These are phyloP conservation scores for Agapornis roseicollis DNA, from an alignment of 2,113 vertebrate species.

Conservation along the genomic window DNA sequence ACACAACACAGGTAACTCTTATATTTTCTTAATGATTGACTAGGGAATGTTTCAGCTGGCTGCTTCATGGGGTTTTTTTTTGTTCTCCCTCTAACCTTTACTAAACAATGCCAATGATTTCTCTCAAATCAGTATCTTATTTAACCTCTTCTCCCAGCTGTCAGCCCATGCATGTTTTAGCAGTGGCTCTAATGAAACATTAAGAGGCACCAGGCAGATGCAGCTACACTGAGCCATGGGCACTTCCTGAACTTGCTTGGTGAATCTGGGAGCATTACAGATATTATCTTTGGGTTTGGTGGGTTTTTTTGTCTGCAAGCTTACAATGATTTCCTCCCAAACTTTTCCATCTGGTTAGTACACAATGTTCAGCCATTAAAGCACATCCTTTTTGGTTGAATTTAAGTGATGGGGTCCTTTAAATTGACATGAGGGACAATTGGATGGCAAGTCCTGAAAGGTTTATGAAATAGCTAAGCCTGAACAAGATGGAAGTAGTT, in stretches of 20 bases:
- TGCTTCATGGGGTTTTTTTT: not conserved
- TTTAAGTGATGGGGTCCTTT: not conserved
- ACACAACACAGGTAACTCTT: not conserved
- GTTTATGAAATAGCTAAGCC: not conserved
- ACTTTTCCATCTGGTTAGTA: not conserved
- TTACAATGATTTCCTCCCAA: constrained; percentile 20
- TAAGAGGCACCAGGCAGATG: not conserved
- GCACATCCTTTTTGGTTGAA: not conserved
- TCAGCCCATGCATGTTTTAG: not conserved
- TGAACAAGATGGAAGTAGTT: not conserved
- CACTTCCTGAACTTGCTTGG: constrained; percentile 54
- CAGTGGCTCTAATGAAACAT: not conserved
- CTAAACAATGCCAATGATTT: constrained; percentile 45
- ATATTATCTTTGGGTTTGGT: not conserved
- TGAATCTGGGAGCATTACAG: not conserved
- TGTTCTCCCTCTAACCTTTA: constrained; percentile 57
- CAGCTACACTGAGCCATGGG: constrained; percentile 20
- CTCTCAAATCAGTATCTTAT: not conserved
- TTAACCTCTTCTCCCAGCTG: not conserved
- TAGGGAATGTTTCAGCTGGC: not conserved
- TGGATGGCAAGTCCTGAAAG: not conserved
- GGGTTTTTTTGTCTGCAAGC: constrained; percentile 61
- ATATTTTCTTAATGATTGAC: not conserved
- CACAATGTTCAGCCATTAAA: constrained; percentile 33
- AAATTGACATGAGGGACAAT: not conserved